Evolutionary conservation across 2,888 invertebrate species (phyloP), one percentile per base, ranked within the genome.

Genomic region (Nomada fabriciana): DNA sequence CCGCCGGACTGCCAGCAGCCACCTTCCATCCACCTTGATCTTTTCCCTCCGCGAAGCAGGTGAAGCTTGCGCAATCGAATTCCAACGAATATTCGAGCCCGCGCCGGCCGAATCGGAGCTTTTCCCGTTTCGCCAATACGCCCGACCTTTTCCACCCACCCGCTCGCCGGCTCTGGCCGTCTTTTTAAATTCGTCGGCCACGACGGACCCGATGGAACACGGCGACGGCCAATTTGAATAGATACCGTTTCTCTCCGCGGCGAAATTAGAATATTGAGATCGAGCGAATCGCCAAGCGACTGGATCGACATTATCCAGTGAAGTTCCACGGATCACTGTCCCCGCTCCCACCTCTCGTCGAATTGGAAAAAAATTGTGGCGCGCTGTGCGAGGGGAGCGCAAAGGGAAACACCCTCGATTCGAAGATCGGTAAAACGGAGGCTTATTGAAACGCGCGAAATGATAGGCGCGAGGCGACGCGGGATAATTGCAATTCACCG

Each of bases 391-490:
- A 53, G 10, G n/a, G 2, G 11, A 20, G 53, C 20, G 7, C 50
- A 11, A 50, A 50, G 50, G 10, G 50, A 11, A 50, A 15, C 5
- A 50, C 15, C 50, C 18, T 50, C 53, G 47, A 15, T 11, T 25
- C 25, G 25, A 25, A 25, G 90, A 91, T 90, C 88, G 89, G 74
- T 87, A 91, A 91, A 93, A 92, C 89, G 87, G 89, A 78, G 76
- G 87, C 88, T 90, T 88, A 91, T 92, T 90, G 93, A 92, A 92
- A 92, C 91, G 89, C 89, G 84, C 90, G 90, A 90, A 92, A 93
- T 91, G 91, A 90, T 89, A 86, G 87, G 68, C 75, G 75, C 79
- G 63, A 77, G 82, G 68, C 82, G 83, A 69, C 73, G 75, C 57
- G 59, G 89, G 88, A 91, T 93, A 93, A 93, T 93, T 92, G 87